Conservation (phyloP, 2,113 vertebrate species). For the Panthera tigris region DNA sequence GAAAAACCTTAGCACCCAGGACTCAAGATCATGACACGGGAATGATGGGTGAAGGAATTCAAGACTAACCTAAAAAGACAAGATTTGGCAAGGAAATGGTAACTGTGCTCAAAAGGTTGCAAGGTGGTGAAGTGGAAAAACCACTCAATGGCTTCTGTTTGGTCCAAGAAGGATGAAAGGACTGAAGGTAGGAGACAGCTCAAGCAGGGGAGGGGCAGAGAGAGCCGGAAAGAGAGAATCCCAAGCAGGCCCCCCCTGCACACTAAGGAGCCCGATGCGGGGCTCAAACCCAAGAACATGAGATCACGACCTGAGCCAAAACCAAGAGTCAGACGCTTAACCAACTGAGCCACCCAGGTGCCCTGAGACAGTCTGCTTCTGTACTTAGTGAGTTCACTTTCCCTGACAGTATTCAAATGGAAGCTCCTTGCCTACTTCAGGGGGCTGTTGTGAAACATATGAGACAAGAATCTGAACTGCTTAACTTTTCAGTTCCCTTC, state of each 20-base stretch:
- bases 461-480: neutral
- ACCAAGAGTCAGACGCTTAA: no score
- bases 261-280: no score
- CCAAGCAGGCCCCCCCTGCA: no score
- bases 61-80: neutral
- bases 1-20: neutral
- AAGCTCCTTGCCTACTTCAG: neutral
- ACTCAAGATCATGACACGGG: neutral
- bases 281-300: no score
- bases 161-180: neutral
- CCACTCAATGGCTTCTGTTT: neutral
- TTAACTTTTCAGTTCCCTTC: neutral
- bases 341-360: no score
- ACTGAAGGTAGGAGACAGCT: neutral
- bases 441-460: neutral
- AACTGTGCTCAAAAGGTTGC: neutral
- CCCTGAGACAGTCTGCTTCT: neutral
- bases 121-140: slow-evolving; percentile 4
- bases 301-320: no score
- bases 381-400: neutral
- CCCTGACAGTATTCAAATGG: neutral
- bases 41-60: neutral
- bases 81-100: neutral
- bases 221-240: no score
- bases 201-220: no score